These are phyloP conservation scores for Himalopsyche tibetana DNA, from an alignment of 2,888 invertebrate genomes.

Conservation along the genomic window DNA sequence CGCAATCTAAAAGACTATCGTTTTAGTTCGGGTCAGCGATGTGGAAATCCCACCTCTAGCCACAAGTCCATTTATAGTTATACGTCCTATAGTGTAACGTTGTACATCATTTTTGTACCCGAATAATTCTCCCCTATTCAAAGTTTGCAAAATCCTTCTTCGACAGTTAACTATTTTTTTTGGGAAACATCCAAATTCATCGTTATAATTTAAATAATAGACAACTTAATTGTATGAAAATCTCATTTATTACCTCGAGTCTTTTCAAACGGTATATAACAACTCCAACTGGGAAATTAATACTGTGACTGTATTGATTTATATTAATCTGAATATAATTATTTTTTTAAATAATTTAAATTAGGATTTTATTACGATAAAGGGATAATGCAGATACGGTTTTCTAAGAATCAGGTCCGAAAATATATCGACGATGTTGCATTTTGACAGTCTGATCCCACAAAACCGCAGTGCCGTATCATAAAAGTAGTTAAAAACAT, in stretches of 20 bases:
- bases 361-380: too few relatives aligned
- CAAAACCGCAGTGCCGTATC: slow-evolving; percentile 1
- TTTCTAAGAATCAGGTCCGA: neutral
- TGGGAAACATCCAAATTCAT: too few relatives aligned
- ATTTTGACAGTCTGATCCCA: neutral
- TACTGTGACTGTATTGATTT: too few relatives aligned
- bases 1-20: slow-evolving; percentile 7
- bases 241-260: too few relatives aligned
- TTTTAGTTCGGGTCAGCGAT: neutral
- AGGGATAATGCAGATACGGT: neutral
- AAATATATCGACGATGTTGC: slow-evolving; percentile 1
- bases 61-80: neutral
- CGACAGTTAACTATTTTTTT: too few relatives aligned
- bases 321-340: too few relatives aligned
- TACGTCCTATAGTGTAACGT: neutral
- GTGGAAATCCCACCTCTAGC: slow-evolving; percentile 4
- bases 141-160: neutral
- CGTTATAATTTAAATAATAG: too few relatives aligned
- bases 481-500: neutral
- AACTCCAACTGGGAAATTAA: too few relatives aligned
- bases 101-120: slow-evolving; percentile 12
- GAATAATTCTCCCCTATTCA: neutral
- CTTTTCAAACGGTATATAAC: too few relatives aligned
- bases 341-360: too few relatives aligned
- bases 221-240: too few relatives aligned